Evolutionary conservation across 2,113 vertebrate species (phyloP).

Genomic region (Dasypus novemcinctus): DNA sequence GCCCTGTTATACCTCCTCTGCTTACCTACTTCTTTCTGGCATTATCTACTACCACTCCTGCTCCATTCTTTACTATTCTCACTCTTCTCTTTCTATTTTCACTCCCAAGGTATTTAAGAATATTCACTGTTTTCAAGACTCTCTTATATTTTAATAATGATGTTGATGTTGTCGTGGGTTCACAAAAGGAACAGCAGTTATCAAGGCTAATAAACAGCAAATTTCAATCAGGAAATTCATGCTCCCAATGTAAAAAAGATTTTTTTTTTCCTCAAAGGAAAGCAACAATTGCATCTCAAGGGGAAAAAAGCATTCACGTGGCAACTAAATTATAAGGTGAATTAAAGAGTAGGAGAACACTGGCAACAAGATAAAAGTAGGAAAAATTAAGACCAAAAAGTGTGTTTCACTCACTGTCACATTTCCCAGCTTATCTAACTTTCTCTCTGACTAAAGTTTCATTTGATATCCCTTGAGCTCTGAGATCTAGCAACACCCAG

Average conservation of each 20-base stretch:
- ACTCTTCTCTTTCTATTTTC: background rate
- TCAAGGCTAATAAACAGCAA: background rate
- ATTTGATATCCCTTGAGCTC: background rate
- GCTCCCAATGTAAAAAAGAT: background rate
- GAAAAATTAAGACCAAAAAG: background rate
- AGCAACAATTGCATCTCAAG: background rate
- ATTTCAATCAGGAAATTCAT: background rate
- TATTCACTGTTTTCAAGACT: background rate
- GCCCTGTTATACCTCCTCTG: background rate
- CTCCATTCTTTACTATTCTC: background rate
- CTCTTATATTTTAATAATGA: background rate
- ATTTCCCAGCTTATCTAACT: background rate
- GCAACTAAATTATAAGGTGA: background rate
- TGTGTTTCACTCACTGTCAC: background rate
- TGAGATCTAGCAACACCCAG: background rate
- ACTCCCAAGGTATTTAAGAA: background rate
- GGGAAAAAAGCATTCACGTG: background rate
- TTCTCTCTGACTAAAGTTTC: background rate
- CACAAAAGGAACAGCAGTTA: background rate
- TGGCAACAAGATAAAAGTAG: background rate
- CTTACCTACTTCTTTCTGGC: background rate
- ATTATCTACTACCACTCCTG: accelerated
- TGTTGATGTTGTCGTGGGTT: background rate
- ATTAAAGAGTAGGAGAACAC: background rate
- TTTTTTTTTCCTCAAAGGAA: background rate